Evolutionary conservation across 2,113 vertebrate species (phyloP).

Genomic region (Scomber scombrus): DNA sequence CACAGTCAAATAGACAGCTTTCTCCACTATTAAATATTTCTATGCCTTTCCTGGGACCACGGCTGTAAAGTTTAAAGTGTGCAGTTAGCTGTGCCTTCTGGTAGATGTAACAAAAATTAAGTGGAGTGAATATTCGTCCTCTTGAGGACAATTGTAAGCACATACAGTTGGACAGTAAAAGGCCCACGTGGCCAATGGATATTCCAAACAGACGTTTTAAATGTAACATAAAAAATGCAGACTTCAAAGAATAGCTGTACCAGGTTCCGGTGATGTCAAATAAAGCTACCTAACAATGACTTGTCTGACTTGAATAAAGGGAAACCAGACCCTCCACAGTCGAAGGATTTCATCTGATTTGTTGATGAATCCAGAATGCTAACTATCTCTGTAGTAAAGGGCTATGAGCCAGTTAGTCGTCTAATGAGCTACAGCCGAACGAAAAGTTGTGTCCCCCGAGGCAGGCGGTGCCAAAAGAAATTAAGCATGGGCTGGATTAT

Average conservation of each 20-base stretch:
- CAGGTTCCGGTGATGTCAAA: slow-evolving; percentile 14
- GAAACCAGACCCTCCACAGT: slow-evolving; percentile 42
- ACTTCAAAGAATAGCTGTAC: slow-evolving; percentile 30
- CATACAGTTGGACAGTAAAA: slow-evolving; percentile 59
- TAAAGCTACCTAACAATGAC: slow-evolving; percentile 28
- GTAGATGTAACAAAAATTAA: slow-evolving; percentile 46
- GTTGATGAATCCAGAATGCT: slow-evolving; percentile 65
- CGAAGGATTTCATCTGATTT: slow-evolving; percentile 46
- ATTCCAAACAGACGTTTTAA: slow-evolving; percentile 60
- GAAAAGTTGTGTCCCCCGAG: slow-evolving; percentile 65
- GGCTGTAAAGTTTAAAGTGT: slow-evolving; percentile 36
- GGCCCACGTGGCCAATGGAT: slow-evolving; percentile 55
- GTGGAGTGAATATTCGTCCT: slow-evolving; percentile 44
- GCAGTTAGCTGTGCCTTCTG: slow-evolving; percentile 56
- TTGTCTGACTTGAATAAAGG: slow-evolving; percentile 16
- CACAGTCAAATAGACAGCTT: neutral
- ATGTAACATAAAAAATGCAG: slow-evolving; percentile 46
- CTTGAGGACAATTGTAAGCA: slow-evolving; percentile 40
- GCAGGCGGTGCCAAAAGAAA: slow-evolving; percentile 70
- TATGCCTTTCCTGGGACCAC: slow-evolving; percentile 40
- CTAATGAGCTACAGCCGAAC: slow-evolving; percentile 77
- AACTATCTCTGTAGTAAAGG: slow-evolving; percentile 68
- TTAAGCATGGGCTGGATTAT: slow-evolving; percentile 72
- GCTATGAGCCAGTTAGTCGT: slow-evolving; percentile 69
- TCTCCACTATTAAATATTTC: slow-evolving; percentile 25